Evolutionary conservation across 1,140 invertebrate genomes (phyloP), one percentile per base, ranked within the genome.

Genomic region (Drosophila albomicans): DNA sequence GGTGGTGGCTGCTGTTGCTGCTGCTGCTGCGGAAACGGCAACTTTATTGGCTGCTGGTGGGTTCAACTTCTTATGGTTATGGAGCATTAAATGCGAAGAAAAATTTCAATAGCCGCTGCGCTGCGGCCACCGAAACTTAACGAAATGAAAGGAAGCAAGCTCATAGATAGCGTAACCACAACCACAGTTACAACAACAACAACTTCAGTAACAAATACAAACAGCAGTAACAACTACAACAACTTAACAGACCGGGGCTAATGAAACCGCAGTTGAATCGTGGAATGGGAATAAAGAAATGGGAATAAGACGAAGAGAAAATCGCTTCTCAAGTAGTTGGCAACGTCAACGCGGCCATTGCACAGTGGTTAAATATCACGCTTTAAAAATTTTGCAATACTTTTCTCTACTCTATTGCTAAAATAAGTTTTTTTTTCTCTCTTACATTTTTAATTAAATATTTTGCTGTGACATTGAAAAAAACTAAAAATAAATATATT

Each of bases 91-190:
- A 86, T 79, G 76, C 77, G 84, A 75, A 64, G 54, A 69, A 77
- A 78, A 78, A 78, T 75, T 78, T 72, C 62, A 84, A 84, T 87
- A 81, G 80, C 67, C 74, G 57, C 69, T 79, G 82, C 78, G 82
- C 78, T 88, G 82, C 78, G 84, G 84, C 84, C 86, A 79, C 72
- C 82, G 46, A 87, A 88, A 87, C 82, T 88, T 88, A 87, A 82
- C 82, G 66, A 77, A 87, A 88, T 87, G 78, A 87, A 86, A 88
- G 82, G 80, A 76, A 86, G 84, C 20, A 51, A 48, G 65, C 43
- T 32, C 67, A 63, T 64, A 64, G 71, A 64, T 68, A 56, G 63
- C 6, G 61, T 30, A 68, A 48, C 80, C 62, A 66, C 52, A 86
- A 89, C 84, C 84, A 68, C 85, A 86, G 70, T 81, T 81, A 81